A percentile compares a stretch with the other conserved stretches of the same genome.
phyloP scores from a whole-genome alignment of 2,888 invertebrate genomes.

The Chouioia cunea region DNA sequence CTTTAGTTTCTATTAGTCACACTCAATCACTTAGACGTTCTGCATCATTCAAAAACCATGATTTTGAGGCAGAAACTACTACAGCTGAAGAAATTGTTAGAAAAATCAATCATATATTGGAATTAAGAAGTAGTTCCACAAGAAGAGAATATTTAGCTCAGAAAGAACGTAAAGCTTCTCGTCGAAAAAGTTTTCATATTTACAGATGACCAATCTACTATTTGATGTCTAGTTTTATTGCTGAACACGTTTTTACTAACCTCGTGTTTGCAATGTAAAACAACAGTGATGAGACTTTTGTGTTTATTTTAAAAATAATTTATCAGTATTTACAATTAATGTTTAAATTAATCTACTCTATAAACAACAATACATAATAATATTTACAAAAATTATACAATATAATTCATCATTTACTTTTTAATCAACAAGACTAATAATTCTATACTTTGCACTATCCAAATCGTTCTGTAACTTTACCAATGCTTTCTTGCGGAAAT shows the following conservation, averaged over 20 bases:
- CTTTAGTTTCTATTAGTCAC: slow-evolving; percentile 59
- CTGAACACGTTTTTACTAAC: slow-evolving; percentile 53
- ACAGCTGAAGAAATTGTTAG: slow-evolving; percentile 86
- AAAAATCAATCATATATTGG: slow-evolving; percentile 89
- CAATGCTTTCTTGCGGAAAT: slow-evolving; percentile 26
- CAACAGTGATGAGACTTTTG: no score
- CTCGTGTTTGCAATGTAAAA: no score
- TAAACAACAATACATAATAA: slow-evolving; percentile 15
- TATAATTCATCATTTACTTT: slow-evolving; percentile 10
- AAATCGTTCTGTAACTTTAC: slow-evolving; percentile 33
- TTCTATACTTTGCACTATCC: slow-evolving; percentile 29
- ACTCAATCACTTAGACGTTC: slow-evolving; percentile 66
- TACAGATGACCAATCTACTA: slow-evolving; percentile 64
- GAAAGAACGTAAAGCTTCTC: slow-evolving; percentile 78
- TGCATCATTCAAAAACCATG: slow-evolving; percentile 84
- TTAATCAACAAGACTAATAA: slow-evolving; percentile 44
- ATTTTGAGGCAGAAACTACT: slow-evolving; percentile 85
- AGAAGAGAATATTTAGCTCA: slow-evolving; percentile 85
- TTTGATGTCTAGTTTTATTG: slow-evolving; percentile 50
- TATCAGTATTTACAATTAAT: slow-evolving; percentile 29
- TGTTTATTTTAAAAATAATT: slow-evolving; percentile 30
- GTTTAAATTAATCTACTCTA: no score
- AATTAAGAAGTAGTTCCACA: slow-evolving; percentile 83
- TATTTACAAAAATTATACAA: slow-evolving; percentile 20
- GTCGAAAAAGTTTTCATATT: slow-evolving; percentile 74